Evolutionary conservation across 2,113 vertebrate genomes (phyloP).

Genomic region (Microtus pennsylvanicus): DNA sequence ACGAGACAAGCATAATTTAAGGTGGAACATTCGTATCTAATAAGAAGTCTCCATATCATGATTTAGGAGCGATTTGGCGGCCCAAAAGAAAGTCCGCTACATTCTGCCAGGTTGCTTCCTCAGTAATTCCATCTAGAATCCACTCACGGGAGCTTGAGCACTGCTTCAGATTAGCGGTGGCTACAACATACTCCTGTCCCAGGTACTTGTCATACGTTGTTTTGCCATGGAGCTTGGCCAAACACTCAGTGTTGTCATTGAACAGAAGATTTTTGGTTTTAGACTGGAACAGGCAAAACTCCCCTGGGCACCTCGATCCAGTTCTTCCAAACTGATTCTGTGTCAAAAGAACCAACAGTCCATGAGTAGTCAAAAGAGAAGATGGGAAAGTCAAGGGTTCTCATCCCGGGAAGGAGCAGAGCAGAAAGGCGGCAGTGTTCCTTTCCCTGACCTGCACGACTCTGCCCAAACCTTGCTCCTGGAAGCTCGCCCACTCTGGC

Average conservation of each 20-base stretch:
- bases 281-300: slow-evolving; percentile 84
- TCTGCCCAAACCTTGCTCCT: neutral
- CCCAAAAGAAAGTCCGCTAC: neutral
- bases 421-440: neutral
- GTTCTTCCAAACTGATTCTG: slow-evolving; percentile 81
- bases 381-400: too few species aligned
- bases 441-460: neutral
- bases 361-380: neutral
- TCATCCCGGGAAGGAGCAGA: neutral
- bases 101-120: rapidly evolving
- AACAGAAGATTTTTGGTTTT: slow-evolving; percentile 86
- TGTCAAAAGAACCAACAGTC: neutral
- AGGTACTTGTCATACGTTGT: slow-evolving; percentile 76
- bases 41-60: neutral
- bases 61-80: neutral
- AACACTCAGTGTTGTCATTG: slow-evolving; percentile 86
- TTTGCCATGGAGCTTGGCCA: slow-evolving; percentile 70
- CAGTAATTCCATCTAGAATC: rapidly evolving
- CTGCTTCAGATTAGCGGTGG: slow-evolving; percentile 73
- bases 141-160: slow-evolving; percentile 84
- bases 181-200: slow-evolving; percentile 74
- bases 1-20: neutral
- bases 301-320: neutral
- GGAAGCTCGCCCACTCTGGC: rapidly evolving
- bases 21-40: neutral